phyloP scores from a whole-genome alignment of 2,888 invertebrate genomes.

The Neoscelio sp. region DNA sequence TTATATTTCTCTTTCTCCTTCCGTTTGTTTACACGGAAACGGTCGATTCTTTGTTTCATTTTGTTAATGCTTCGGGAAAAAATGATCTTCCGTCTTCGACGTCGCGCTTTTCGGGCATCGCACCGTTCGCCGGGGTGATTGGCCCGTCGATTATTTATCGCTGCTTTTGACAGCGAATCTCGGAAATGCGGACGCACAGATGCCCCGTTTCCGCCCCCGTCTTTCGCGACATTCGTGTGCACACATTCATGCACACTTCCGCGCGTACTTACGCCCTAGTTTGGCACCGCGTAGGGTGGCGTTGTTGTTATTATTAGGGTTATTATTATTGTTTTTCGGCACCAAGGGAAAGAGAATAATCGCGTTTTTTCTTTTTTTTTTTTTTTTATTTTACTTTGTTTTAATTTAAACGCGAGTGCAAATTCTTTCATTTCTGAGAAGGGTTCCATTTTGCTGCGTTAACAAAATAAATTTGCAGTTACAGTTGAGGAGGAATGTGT shows the following conservation, averaged over 20 bases:
- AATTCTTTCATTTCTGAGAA: background rate
- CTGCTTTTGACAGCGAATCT: conserved; percentile 28
- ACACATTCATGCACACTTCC: conserved; percentile 1
- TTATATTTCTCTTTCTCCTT: too few species aligned
- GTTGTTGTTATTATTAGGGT: conserved; percentile 39
- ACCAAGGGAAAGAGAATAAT: background rate
- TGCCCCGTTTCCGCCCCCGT: conserved; percentile 50
- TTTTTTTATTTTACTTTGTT: background rate
- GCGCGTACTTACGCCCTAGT: conserved; percentile 51
- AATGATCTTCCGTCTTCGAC: too few species aligned
- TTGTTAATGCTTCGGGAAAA: too few species aligned
- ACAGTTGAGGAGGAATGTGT: too few species aligned
- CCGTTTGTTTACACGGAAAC: too few species aligned
- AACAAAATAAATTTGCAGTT: too few species aligned
- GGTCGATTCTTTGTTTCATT: conserved; percentile 27
- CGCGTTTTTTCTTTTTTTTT: background rate
- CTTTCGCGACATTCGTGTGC: conserved; percentile 11
- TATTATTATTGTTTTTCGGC: conserved; percentile 7
- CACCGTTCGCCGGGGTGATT: background rate
- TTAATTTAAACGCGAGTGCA: background rate
- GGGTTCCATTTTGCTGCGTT: too few species aligned
- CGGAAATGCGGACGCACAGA: conserved; percentile 39
- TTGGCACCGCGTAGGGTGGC: conserved; percentile 47
- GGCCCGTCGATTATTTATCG: conserved; percentile 19
- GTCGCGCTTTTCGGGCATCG: background rate